Percentiles rank a stretch among this genome's conserved stretches.
These are phyloP conservation scores for Muscicapa adusta DNA, from an alignment of 2,113 vertebrate species.

Conservation along the genomic window DNA sequence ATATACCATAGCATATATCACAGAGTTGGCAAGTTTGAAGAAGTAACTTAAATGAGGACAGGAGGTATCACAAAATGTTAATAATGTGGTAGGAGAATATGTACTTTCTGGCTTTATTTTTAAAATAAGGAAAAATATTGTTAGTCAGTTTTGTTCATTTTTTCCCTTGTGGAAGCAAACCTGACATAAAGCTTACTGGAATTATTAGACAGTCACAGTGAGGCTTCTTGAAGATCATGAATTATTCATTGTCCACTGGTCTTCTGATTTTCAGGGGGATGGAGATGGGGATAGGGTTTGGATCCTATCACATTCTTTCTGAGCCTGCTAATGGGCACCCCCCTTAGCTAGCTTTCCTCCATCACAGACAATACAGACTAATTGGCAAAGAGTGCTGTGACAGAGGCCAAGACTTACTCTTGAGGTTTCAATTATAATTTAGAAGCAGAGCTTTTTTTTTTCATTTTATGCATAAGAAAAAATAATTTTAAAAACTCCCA, in stretches of 20 bases:
- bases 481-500: not conserved
- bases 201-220: not conserved
- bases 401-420: not conserved
- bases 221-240: not conserved
- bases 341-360: not conserved
- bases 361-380: not conserved
- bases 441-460: not conserved
- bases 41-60: not conserved
- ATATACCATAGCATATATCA: not conserved
- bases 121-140: not conserved
- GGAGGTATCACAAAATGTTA: not conserved
- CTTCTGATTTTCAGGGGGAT: not conserved
- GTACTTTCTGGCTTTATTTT: not conserved
- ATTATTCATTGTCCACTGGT: not conserved
- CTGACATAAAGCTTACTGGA: not conserved
- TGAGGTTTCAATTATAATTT: not conserved
- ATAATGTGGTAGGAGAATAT: not conserved
- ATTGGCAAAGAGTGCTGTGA: not conserved
- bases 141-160: not conserved
- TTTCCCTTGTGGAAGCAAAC: not conserved
- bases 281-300: not conserved
- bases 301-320: not conserved
- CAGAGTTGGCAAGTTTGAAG: not conserved
- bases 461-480: not conserved
- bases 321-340: not conserved